Evolutionary conservation across 2,113 vertebrate genomes (phyloP).

Genomic region (Xiphophorus hellerii): DNA sequence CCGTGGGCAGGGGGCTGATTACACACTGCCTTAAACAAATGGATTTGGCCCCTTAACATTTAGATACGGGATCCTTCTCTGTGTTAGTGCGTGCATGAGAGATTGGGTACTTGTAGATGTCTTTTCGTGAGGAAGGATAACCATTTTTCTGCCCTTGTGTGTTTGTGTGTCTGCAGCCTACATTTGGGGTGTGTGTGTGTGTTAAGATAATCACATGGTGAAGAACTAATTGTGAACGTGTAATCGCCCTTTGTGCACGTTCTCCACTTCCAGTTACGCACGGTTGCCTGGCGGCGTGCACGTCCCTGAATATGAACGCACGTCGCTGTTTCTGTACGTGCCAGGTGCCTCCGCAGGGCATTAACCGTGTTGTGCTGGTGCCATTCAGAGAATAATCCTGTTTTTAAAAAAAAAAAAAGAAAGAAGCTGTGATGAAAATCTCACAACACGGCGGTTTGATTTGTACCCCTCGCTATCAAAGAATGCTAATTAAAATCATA

Average conservation of each 20-base stretch:
- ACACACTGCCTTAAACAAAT: conserved; percentile 74
- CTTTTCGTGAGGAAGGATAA: conserved; percentile 31
- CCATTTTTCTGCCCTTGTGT: conserved; percentile 32
- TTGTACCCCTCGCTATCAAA: conserved; percentile 92
- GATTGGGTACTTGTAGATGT: conserved; percentile 24
- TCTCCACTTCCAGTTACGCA: conserved; percentile 23
- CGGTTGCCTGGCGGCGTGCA: conserved; percentile 21
- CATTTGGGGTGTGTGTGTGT: conserved; percentile 25
- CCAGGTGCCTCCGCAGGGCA: conserved; percentile 69
- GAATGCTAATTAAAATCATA: conserved; percentile 98
- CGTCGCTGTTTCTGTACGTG: conserved; percentile 9
- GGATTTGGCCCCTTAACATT: conserved; percentile 67
- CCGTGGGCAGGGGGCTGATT: conserved; percentile 67
- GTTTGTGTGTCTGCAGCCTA: conserved; percentile 11
- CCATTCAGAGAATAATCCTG: conserved; percentile 86
- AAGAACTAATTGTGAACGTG: conserved; percentile 37
- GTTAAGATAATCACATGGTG: conserved; percentile 39
- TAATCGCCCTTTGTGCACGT: conserved; percentile 29
- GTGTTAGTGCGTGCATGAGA: conserved; percentile 17
- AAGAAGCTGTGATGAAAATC: conserved; percentile 85
- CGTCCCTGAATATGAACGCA: conserved; percentile 14
- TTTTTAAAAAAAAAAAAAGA: conserved; percentile 25
- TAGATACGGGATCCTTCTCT: conserved; percentile 50
- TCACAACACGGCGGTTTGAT: conserved; percentile 96
- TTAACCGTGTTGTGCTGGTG: conserved; percentile 70